Evolutionary conservation across 2,888 invertebrate species (phyloP), one percentile per base, ranked within the genome.

Genomic region (Sicus ferrugineus): DNA sequence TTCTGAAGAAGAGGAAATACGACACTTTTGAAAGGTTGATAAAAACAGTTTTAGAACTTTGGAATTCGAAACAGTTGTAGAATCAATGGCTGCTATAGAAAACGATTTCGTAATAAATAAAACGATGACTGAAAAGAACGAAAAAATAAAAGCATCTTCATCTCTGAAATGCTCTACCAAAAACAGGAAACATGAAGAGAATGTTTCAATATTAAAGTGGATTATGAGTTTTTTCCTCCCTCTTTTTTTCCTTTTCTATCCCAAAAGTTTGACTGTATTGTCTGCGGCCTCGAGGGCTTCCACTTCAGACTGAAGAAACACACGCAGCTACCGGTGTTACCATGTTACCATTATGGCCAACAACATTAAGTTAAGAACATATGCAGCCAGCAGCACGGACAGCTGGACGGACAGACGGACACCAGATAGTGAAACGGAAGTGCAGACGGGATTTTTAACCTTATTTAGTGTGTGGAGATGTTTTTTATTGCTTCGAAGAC

Each of bases 241-340:
- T n/a, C n/a, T n/a, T n/a, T n/a, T n/a, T n/a, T 34, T 34, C 38
- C 46, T 3, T 46, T 46, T 46, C 5, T 3, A 16, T 3, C 9
- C 46, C 4, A 9, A 6, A 46, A 46, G n/a, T 11, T 46, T 9
- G 5, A 9, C n/a, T 16, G 14, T 46, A 46, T 46, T n/a, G 61
- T 64, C 66, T 56, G 30, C 42, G 1, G 58, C 56, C 30, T 67
- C 46, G 31, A 67, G 58, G 56, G 58, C 46, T 48, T 58, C 67
- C 58, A 67, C 67, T 67, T 38, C n/a, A 67, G 58, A 67, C 58
- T 58, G 31, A 67, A n/a, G n/a, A n/a, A 67, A 58, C 58, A 46
- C 38, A 67, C 56, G 42, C 67, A 30, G 67, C 67, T 67, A 42
- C 67, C 30, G 67, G 67, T 67, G 58, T 67, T 67, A 42, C 67